These are phyloP conservation scores for Pipistrellus nathusii DNA, from an alignment of 2,797 vertebrate species.

Conservation along the genomic window DNA sequence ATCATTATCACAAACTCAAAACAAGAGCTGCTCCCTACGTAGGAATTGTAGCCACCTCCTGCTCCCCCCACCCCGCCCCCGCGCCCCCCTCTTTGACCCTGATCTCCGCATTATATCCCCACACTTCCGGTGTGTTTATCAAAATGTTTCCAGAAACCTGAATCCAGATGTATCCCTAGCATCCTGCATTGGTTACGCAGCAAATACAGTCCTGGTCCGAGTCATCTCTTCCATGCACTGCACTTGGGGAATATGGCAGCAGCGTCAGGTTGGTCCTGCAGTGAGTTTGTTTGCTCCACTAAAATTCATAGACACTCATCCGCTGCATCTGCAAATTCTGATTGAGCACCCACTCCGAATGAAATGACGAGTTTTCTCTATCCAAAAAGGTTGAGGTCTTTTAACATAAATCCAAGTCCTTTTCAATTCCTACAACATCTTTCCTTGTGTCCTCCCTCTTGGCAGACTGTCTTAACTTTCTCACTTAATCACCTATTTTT, in stretches of 20 bases:
- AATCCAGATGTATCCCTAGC: background rate
- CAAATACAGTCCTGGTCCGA: accelerated
- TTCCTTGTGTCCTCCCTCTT: background rate
- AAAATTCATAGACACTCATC: accelerated
- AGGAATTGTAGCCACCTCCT: accelerated
- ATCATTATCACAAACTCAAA: too few relatives aligned
- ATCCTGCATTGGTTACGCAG: accelerated
- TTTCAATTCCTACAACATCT: background rate
- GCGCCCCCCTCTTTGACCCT: background rate
- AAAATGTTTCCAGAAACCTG: background rate
- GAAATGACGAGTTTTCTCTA: accelerated
- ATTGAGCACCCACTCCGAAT: background rate
- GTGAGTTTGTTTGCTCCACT: accelerated
- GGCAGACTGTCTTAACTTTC: background rate
- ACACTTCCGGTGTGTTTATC: background rate
- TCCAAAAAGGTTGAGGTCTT: background rate
- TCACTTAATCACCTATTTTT: background rate
- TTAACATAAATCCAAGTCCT: background rate
- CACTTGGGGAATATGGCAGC: accelerated
- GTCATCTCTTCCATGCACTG: accelerated
- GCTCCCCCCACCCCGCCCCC: accelerated
- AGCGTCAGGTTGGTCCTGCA: accelerated
- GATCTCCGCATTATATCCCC: background rate
- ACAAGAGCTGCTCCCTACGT: too few relatives aligned
- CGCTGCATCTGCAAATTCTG: accelerated